Evolutionary conservation across 1,140 invertebrate species (phyloP), one percentile per base, ranked within the genome.

Genomic region (Tenebrio molitor): DNA sequence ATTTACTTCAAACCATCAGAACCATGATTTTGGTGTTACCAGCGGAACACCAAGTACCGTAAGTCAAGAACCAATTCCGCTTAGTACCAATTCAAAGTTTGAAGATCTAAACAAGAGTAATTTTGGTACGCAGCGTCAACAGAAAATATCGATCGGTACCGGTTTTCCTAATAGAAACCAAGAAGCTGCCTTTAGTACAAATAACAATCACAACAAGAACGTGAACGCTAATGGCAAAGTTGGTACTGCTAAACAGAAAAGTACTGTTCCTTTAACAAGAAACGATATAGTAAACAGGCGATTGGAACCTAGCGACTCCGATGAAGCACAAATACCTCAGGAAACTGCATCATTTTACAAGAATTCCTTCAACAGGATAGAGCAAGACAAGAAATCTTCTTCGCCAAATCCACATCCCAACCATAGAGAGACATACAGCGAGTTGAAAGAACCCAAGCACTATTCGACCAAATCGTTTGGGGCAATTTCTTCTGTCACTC

Each of bases 251-350:
- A 66, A 69, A 42, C 58, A 53, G 63, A 53, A 53, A 65, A 58
- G 44, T 62, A 39, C 68, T 2, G 41, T 68, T 10, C 7, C 65
- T n/a, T 46, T 68, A 19, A 68, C 65, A 4, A 17, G 17, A n/a
- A 71, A 50, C 14, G 70, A 72, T 12, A 33, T 46, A 19, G 25
- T 53, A 10, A 71, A 67, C 17, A 4, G 33, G 7, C 66, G 68
- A 63, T 5, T 69, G 4, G 42, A 69, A 71, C 19, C 53, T 10
- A 34, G 7, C 14, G 73, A 75, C 79, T 84, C 14, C 42, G 87
- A 84, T 73, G 92, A 94, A 80, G 88, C 87, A 63, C 92, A 94
- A 81, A 86, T 91, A 1, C 87, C 89, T 0, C 90, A 92, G 1
- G 93, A 94, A 82, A 91, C 89, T 1, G 90, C 91, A 0, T 88